Base-by-base conservation (phyloP, 2,113 vertebrate species). In the Caranx ignobilis region DNA sequence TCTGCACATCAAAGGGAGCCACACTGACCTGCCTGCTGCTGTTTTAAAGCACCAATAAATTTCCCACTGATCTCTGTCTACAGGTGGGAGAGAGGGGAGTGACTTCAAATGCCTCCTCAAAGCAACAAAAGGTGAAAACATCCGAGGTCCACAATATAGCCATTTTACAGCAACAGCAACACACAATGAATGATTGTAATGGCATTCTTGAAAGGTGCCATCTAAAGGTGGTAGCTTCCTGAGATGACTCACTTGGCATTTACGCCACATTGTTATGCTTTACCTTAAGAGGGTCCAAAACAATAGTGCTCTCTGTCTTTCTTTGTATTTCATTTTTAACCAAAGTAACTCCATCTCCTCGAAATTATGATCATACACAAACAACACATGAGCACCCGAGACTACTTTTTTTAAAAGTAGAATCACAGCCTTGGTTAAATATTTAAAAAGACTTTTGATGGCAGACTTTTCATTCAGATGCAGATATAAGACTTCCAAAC, bases 1-100 rank as follows among this genome's bases (percentile, higher is more conserved):
- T 87, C 74, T 88, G 79, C 83, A 85, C 89, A 86, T 88, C 80
- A 89, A 89, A 90, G 82, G n/a, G 50, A 74, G 76, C 50, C 50
- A 65, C 52, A 37, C 72, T 82, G 87, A 91, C 84, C 87, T 75
- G 45, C 60, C 73, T 60, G 35, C 83, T 82, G 71, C 81, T 83
- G 80, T 81, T 88, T 89, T 78, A 67, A 89, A 81, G 80, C 83
- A 83, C 65, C 83, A 80, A 83, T 88, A 76, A 59, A 87, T 90
- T 78, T 77, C 63, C 64, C 39, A 31, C 83, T 89, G 87, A 85
- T 85, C 85, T 71, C 77, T 79, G 75, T 73, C 72, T 71, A 76
- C 69, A 87, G 59, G 66, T 76, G 54, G 79, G 72, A 63, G 60
- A 59, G 39, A 43, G 35, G n/a, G 61, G 61, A 64, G 61, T 0